Evolutionary conservation across 1,140 invertebrate species (phyloP), one percentile per base, ranked within the genome.

Genomic region (Oscheius sp.): DNA sequence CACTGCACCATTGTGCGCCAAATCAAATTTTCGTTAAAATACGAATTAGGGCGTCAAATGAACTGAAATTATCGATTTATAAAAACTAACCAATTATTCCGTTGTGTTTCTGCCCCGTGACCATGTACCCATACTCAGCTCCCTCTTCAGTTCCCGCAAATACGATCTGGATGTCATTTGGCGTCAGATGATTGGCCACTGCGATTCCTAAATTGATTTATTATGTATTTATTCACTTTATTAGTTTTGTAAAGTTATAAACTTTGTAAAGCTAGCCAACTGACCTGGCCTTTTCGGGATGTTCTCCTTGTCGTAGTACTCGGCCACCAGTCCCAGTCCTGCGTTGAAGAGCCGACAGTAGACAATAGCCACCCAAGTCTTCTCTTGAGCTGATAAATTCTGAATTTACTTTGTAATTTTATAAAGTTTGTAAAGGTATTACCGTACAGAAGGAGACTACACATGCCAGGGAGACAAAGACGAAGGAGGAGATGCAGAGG

Each of bases 91-190:
- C 73, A 46, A 75, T 75, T 26, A 75, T 66, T 49, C 73, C 73
- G 34, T 63, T 45, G 52, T 75, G 73, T 46, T 75, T 75, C 59
- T 75, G 73, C 31, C 73, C 73, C 36, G 73, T 75, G 31, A 75
- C 73, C 18, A 70, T 58, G 28, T 75, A 75, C 31, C 62, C 67
- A 23, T 55, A 66, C n/a, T 61, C 36, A 32, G 55, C 45, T 32
- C 68, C 68, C 18, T 75, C 55, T 63, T 46, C 38, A 13, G 64
- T 64, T 49, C 64, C 68, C 32, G 68, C 73, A 29, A 73, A 75
- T 10, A 75, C 23, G 28, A 75, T 75, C 65, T 75, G 73, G 58
- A 75, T 72, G 36, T 75, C 73, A 28, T 75, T 75, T 2, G 73
- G 67, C 34, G 73, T 64, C 15, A 75, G 38, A 45, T 75, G 73